phyloP scores from a whole-genome alignment of 2,888 invertebrate species.

The Napeogenes inachia region DNA sequence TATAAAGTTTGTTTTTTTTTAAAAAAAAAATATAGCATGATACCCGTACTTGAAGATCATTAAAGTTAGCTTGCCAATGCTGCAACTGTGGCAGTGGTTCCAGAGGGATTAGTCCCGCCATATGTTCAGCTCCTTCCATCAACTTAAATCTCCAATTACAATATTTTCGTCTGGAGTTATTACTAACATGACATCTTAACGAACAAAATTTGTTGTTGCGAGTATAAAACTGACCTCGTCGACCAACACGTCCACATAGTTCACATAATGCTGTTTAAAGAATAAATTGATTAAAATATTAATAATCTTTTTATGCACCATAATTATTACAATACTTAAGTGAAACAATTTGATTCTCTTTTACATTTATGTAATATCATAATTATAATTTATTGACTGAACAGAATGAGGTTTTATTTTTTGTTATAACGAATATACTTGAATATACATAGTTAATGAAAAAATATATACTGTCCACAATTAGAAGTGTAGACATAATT shows the following conservation, averaged over 20 bases:
- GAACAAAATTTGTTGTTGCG: conserved; percentile 67
- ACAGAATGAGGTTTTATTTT: too few species aligned
- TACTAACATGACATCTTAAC: conserved; percentile 57
- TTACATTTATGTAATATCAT: too few species aligned
- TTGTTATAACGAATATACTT: too few species aligned
- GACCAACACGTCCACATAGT: conserved; percentile 65
- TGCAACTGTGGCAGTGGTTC: conserved; percentile 71
- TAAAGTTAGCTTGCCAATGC: conserved; percentile 64
- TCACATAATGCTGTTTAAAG: conserved; percentile 63
- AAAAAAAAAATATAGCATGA: not conserved
- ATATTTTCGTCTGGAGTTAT: conserved; percentile 41
- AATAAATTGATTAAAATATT: conserved; percentile 4
- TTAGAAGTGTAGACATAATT: too few species aligned
- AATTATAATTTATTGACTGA: too few species aligned
- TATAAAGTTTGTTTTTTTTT: too few species aligned
- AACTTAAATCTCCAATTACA: conserved; percentile 65
- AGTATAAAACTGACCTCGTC: conserved; percentile 59
- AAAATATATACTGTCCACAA: too few species aligned
- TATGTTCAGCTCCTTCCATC: conserved; percentile 70
- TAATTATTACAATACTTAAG: too few species aligned
- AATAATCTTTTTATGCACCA: too few species aligned
- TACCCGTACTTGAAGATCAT: conserved; percentile 56
- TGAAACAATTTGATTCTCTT: too few species aligned
- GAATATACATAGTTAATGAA: too few species aligned
- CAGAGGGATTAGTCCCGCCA: conserved; percentile 69